Evolutionary conservation across 2,888 invertebrate species (phyloP), one percentile per base, ranked within the genome.

Genomic region (Holacanthella duospinosa): DNA sequence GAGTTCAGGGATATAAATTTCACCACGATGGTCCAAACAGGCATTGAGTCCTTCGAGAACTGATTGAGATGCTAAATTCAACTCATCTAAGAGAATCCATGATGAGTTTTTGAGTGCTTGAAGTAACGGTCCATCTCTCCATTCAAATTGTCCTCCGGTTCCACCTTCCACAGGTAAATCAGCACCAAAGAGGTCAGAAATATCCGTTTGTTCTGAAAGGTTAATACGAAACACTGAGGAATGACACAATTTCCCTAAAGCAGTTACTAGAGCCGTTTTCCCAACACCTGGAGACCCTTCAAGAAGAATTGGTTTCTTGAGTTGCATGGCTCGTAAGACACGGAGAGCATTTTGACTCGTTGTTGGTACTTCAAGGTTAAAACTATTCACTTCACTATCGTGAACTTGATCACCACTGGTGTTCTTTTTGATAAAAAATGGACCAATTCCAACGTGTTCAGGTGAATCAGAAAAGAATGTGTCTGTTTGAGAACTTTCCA

Each of bases 221-320:
- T 99, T 99, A 64, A 99, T 93, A 55, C 99, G 82, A 62, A 68
- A 65, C n/a, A 72, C 29, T 0, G 67, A 28, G 63, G 56, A 59
- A 16, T 67, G 62, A 44, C 68, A 60, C 1, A 67, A 61, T 61
- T 66, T 64, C 0, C 68, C 71, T n/a, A 72, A 61, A 6, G 70
- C 72, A 24, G 66, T 62, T 1, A 99, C 89, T 62, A 96, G 81
- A 71, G 94, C 94, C 0, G 97, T 97, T 79, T 99, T 99, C 2
- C 99, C 99, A 25, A 97, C 96, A 1, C 99, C 99, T 2, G 99
- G 99, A 73, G 93, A 91, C 1, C 93, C 99, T 80, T 99, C 99
- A 24, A 99, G 78, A 61, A 99, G 82, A 64, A 99, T 85, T 0
- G 97, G 93, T 66, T 88, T 88, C 2, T 75, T 74, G 64, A 96